A percentile compares a stretch with the other conserved stretches of the same genome.
Conservation (phyloP, 2,888 invertebrate species). For the Escarpia spicata region DNA sequence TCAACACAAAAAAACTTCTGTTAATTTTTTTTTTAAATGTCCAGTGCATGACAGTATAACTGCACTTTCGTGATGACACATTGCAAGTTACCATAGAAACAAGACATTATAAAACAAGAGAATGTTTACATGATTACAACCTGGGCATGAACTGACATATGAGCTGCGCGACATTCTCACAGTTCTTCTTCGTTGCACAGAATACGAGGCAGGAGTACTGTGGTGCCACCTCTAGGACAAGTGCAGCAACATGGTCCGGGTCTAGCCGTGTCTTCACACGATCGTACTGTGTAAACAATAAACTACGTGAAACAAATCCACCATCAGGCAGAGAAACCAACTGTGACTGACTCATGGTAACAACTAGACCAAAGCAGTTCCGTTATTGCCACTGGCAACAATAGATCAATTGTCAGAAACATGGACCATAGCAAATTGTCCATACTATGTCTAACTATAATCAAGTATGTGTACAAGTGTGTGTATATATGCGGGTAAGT, state of each 20-base stretch:
- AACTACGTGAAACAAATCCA: background rate
- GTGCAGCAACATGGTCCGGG: slow-evolving; percentile 82
- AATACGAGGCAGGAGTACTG: slow-evolving; percentile 85
- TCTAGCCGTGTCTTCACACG: slow-evolving; percentile 66
- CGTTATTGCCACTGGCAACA: background rate
- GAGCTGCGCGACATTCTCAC: slow-evolving; percentile 87
- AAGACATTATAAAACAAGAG: background rate
- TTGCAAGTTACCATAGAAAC: background rate
- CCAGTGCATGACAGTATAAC: background rate
- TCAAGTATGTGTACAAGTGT: too few species aligned
- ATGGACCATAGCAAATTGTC: background rate
- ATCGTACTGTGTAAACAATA: background rate
- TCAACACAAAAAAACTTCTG: background rate
- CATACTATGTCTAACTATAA: too few species aligned
- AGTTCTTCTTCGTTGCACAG: slow-evolving; percentile 91
- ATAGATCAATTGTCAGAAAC: background rate
- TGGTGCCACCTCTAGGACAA: slow-evolving; percentile 84
- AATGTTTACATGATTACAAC: slow-evolving; percentile 22
- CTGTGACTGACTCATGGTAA: background rate
- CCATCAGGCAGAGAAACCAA: background rate
- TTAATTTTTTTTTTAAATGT: background rate
- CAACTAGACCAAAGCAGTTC: background rate
- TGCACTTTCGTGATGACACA: background rate
- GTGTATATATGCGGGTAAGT: too few species aligned
- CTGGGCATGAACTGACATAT: slow-evolving; percentile 74